These are phyloP conservation scores for Chrysopa pallens DNA, from an alignment of 1,140 invertebrate genomes.

Conservation along the genomic window DNA sequence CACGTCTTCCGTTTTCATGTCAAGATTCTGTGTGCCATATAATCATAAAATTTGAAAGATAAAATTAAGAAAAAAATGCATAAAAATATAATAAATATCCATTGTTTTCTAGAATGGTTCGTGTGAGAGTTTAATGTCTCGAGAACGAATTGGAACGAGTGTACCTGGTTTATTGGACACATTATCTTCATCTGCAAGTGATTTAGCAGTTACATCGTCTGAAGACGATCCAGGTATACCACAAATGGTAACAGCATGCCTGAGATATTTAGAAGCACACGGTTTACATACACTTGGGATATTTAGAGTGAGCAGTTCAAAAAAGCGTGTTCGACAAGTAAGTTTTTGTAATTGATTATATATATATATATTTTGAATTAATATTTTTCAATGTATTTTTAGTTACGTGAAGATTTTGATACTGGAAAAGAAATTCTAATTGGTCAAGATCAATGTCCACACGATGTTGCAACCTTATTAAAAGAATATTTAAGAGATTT, in stretches of 20 bases:
- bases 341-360: slow-evolving; percentile 9
- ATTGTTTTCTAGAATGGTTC: slow-evolving; percentile 38
- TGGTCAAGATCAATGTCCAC: slow-evolving; percentile 65
- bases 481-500: slow-evolving; percentile 89
- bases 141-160: slow-evolving; percentile 33
- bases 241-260: slow-evolving; percentile 53
- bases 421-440: slow-evolving; percentile 58
- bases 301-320: slow-evolving; percentile 77
- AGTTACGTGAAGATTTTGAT: slow-evolving; percentile 85
- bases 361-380: not conserved
- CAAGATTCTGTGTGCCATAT: too few relatives aligned
- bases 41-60: not conserved
- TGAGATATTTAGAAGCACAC: slow-evolving; percentile 58
- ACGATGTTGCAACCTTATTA: slow-evolving; percentile 80
- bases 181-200: slow-evolving; percentile 16
- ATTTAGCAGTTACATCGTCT: slow-evolving; percentile 13
- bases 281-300: slow-evolving; percentile 71
- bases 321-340: slow-evolving; percentile 81
- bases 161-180: slow-evolving; percentile 34
- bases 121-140: slow-evolving; percentile 42
- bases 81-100: not conserved
- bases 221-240: slow-evolving; percentile 37
- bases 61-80: not conserved
- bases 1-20: too few relatives aligned
- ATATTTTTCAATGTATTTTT: slow-evolving; percentile 13